Percentiles rank a stretch among this genome's conserved stretches.
Conservation (phyloP, 2,888 invertebrate genomes). For the Lasiommata megera region DNA sequence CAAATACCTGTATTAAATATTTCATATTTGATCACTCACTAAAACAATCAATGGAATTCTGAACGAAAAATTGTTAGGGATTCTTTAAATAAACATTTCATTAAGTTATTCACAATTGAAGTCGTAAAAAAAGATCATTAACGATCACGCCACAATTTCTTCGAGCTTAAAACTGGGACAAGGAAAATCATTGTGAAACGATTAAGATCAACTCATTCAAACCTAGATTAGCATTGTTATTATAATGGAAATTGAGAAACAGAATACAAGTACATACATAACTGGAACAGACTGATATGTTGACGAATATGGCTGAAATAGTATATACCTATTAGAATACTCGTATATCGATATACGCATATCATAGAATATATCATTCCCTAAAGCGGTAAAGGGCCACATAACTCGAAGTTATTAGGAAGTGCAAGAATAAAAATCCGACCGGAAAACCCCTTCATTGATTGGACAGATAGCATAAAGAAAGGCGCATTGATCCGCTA, state of each 20-base stretch:
- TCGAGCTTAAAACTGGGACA: conserved; percentile 27
- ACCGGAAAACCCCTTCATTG: no score
- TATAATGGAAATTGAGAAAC: neutral
- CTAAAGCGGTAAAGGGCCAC: no score
- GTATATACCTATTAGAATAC: no score
- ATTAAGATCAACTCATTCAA: conserved; percentile 15
- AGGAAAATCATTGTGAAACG: conserved; percentile 26
- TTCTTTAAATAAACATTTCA: conserved; percentile 29
- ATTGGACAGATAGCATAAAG: no score
- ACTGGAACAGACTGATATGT: no score
- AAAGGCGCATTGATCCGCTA: no score
- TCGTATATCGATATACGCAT: no score
- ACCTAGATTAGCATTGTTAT: neutral
- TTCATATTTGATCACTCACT: conserved; percentile 25
- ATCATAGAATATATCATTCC: no score
- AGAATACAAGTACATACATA: no score
- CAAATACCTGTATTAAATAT: conserved; percentile 24
- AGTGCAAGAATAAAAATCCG: no score
- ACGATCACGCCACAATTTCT: conserved; percentile 32
- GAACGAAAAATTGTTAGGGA: neutral
- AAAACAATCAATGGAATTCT: conserved; percentile 15
- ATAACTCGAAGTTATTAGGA: no score
- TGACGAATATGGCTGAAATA: no score
- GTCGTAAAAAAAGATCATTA: conserved; percentile 23
- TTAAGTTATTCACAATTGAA: conserved; percentile 17